Conservation (phyloP, 2,113 vertebrate genomes). For the Oreocharis arfaki region DNA sequence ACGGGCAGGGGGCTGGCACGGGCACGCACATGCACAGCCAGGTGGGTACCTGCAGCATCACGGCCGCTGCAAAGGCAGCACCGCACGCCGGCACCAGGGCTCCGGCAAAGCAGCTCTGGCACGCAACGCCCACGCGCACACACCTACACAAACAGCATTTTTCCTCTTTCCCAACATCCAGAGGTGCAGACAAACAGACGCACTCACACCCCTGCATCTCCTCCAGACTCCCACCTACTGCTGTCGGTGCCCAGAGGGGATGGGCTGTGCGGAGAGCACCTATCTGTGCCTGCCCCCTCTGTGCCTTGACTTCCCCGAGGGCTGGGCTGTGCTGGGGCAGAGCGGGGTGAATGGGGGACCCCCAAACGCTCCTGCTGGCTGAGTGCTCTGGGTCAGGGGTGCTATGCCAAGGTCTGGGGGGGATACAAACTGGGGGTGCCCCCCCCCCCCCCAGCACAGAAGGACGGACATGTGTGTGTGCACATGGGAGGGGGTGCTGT, state of each 20-base stretch:
- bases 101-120: not conserved
- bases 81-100: fast-evolving
- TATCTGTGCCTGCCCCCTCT: not conserved
- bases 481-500: not conserved
- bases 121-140: not conserved
- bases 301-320: not conserved
- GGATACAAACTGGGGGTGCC: not conserved
- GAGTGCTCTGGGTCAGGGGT: not conserved
- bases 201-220: not conserved
- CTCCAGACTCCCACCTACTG: not conserved
- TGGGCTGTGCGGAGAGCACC: not conserved
- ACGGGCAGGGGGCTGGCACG: fast-evolving
- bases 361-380: not conserved
- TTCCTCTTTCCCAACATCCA: not conserved
- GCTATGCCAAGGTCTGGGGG: not conserved
- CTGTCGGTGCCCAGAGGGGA: not conserved
- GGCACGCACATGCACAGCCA: not conserved
- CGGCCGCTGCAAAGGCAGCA: fast-evolving
- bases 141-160: conserved; percentile 30
- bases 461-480: not conserved
- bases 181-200: not conserved
- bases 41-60: not conserved
- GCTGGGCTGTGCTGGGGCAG: too few species aligned
- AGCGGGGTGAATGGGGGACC: not conserved
- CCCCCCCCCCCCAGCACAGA: too few species aligned